phyloP scores from a whole-genome alignment of 2,888 invertebrate species.

The Notodonta dromedarius region DNA sequence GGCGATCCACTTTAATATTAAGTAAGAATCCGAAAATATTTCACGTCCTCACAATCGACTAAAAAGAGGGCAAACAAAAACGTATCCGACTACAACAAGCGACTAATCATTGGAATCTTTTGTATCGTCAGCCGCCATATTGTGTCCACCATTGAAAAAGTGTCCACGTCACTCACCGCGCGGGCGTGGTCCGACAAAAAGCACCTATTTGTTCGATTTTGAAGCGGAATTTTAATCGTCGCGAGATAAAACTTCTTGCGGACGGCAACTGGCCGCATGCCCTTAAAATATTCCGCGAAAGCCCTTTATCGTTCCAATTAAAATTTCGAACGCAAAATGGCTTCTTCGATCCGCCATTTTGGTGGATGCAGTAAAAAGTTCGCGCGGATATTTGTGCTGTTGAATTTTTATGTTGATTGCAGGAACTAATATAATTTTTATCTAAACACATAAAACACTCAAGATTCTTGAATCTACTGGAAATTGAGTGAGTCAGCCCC shows the following conservation, averaged over 20 bases:
- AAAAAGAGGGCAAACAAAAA: conserved; percentile 23
- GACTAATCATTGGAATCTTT: conserved; percentile 40
- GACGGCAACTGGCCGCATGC: conserved; percentile 33
- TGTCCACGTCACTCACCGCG: conserved; percentile 49
- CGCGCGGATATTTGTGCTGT: conserved; percentile 24
- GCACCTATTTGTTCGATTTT: conserved; percentile 69
- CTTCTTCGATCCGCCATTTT: conserved; percentile 75
- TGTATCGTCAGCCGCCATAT: conserved; percentile 48
- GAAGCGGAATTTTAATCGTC: conserved; percentile 55
- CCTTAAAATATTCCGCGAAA: conserved; percentile 63
- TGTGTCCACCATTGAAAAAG: conserved; percentile 49
- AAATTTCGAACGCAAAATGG: conserved; percentile 79
- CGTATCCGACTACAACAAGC: conserved; percentile 31
- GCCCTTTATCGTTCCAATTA: conserved; percentile 77
- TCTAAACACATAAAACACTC: no score
- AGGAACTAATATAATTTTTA: background rate
- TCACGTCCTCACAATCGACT: conserved; percentile 7
- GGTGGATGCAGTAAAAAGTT: conserved; percentile 49
- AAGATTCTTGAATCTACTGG: no score
- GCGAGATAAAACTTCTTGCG: conserved; percentile 62
- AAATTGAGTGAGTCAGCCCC: no score
- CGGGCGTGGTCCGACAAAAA: conserved; percentile 68
- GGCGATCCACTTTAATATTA: background rate
- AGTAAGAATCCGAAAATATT: background rate
- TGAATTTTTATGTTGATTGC: background rate